Percentiles rank a stretch among this genome's conserved stretches.
phyloP scores from a whole-genome alignment of 2,113 vertebrate species.

The Todiramphus chloris region DNA sequence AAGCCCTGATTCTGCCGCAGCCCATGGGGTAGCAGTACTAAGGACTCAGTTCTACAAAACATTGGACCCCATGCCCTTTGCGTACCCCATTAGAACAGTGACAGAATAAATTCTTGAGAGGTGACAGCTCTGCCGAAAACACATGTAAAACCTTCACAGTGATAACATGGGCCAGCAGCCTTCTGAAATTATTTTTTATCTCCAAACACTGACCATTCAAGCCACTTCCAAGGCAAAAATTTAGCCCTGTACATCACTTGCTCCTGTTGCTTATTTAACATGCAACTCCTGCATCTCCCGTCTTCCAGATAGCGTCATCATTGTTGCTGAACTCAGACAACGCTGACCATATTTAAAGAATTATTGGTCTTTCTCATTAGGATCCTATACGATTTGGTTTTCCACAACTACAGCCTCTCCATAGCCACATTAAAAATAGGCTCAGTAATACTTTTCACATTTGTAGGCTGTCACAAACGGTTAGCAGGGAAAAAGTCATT shows the following conservation, averaged over 20 bases:
- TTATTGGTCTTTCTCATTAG: conserved; percentile 62
- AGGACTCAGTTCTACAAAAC: background rate
- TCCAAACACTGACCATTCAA: background rate
- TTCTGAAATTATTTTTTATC: background rate
- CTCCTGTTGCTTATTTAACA: background rate
- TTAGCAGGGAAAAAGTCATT: conserved; percentile 58
- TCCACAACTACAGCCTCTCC: conserved; percentile 52
- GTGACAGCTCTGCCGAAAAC: background rate
- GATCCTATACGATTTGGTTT: conserved; percentile 54
- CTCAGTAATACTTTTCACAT: conserved; percentile 73
- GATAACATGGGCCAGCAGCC: background rate
- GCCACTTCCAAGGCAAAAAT: background rate
- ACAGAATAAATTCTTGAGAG: background rate
- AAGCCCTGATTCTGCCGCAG: background rate
- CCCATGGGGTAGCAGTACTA: background rate
- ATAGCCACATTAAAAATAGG: conserved; percentile 69
- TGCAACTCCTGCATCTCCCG: background rate
- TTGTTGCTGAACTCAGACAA: background rate
- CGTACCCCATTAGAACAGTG: background rate
- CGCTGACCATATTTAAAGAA: conserved; percentile 50
- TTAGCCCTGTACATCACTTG: background rate
- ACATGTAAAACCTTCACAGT: background rate
- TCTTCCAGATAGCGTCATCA: background rate
- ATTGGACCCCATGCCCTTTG: background rate
- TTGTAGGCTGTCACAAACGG: conserved; percentile 65